Evolutionary conservation across 1,140 invertebrate genomes (phyloP), one percentile per base, ranked within the genome.

Genomic region (Lepidurus apus): DNA sequence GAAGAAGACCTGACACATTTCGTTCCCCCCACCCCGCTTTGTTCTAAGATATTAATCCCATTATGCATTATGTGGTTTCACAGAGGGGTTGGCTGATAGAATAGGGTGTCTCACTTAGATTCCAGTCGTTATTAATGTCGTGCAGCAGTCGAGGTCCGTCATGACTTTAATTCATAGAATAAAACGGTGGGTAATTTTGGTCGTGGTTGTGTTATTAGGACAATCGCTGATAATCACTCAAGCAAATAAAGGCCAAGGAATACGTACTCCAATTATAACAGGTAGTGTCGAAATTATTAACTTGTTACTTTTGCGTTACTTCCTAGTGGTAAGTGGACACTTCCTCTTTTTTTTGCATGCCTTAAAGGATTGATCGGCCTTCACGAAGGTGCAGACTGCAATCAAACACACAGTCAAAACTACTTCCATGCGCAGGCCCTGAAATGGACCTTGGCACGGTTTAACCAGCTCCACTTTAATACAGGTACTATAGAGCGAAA

Each of bases 1-100:
- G 53, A 65, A 65, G 7, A 21, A 65, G 8, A 13, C 21, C 53
- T 65, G 17, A 65, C 17, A 34, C 21, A n/a, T 65, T 65, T 13
- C 0, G 17, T 65, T 21, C 53, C 53, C 47, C 21, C 53, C 13
- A 65, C 21, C 13, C 21, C 53, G 53, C 13, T 65, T 65, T 65
- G 53, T 65, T 65, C 17, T 65, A 9, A 65, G 21, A 65, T 65
- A 65, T 65, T 65, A 65, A 65, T 65, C 53, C 53, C 53, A 65
- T 65, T 65, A 65, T 65, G 53, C 53, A 65, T 65, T 13, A 65
- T 65, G 53, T 21, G 53, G 53, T 65, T 65, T 65, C 53, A 65
- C 53, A 34, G 13, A 65, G 53, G 53, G 53, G 53, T 65, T 65
- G 21, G 13, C 8, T 21, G 17, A 65, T 17, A 21, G 53, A 65